Percentiles rank a stretch among this genome's conserved stretches.
These are phyloP conservation scores for Nymphalis io DNA, from an alignment of 1,140 invertebrate species.

Conservation along the genomic window DNA sequence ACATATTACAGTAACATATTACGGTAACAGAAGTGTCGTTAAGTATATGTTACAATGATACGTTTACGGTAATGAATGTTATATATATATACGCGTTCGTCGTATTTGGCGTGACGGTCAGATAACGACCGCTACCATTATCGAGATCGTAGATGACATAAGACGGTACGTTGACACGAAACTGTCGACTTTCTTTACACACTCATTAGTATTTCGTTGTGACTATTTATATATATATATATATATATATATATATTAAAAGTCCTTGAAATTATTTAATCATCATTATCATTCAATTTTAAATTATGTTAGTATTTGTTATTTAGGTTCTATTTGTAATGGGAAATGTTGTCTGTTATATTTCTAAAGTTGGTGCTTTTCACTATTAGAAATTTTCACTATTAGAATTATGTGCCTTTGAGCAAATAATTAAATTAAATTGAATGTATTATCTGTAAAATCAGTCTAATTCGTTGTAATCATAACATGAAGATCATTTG, in stretches of 20 bases:
- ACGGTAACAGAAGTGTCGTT: neutral
- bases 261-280: too few relatives aligned
- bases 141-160: constrained; percentile 16
- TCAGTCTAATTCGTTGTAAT: too few relatives aligned
- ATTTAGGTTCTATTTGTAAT: too few relatives aligned
- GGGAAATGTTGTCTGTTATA: too few relatives aligned
- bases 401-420: too few relatives aligned
- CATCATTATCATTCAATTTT: too few relatives aligned
- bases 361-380: too few relatives aligned
- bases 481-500: too few relatives aligned
- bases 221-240: neutral
- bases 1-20: neutral
- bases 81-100: neutral
- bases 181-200: neutral
- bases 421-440: too few relatives aligned
- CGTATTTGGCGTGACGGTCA: constrained; percentile 15
- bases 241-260: too few relatives aligned
- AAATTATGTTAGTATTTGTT: neutral
- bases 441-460: too few relatives aligned
- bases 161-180: constrained; percentile 8
- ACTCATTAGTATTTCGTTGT: neutral
- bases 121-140: constrained; percentile 10
- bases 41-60: constrained; percentile 16
- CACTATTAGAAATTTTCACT: too few relatives aligned
- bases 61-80: neutral